These are phyloP conservation scores for Ceratothoa steindachneri DNA, from an alignment of 2,888 invertebrate genomes.

Conservation along the genomic window DNA sequence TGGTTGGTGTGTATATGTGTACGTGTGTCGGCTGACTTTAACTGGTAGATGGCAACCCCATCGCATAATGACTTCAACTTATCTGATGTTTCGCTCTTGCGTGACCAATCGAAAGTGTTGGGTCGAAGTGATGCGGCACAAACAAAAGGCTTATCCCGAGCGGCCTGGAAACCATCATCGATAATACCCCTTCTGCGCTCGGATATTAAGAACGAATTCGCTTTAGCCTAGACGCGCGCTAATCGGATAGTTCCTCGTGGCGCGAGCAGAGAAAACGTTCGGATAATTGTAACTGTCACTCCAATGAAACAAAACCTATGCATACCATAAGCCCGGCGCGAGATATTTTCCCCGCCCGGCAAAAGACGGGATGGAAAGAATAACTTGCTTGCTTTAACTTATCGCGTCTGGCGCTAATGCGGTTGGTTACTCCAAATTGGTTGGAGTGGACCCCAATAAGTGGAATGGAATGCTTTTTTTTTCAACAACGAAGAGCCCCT, in stretches of 20 bases:
- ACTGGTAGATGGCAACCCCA: background rate
- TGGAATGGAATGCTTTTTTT: too few relatives aligned
- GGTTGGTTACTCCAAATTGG: too few relatives aligned
- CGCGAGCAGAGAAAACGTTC: slow-evolving; percentile 19
- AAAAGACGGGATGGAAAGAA: background rate
- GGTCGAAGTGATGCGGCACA: too few relatives aligned
- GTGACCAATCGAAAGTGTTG: slow-evolving; percentile 32
- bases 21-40: too few relatives aligned
- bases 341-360: background rate
- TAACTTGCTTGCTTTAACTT: background rate
- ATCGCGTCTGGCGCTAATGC: too few relatives aligned
- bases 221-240: too few relatives aligned
- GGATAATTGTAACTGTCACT: slow-evolving; percentile 38
- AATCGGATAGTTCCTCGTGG: background rate
- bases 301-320: slow-evolving; percentile 36
- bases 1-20: too few relatives aligned
- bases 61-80: slow-evolving; percentile 25
- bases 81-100: slow-evolving; percentile 26
- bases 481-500: too few relatives aligned
- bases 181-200: too few relatives aligned
- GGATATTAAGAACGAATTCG: background rate
- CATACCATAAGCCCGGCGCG: slow-evolving; percentile 26
- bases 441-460: too few relatives aligned
- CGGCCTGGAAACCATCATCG: too few relatives aligned
- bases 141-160: too few relatives aligned